Conservation (phyloP, 1,140 invertebrate species). For the Vollenhovia emeryi region DNA sequence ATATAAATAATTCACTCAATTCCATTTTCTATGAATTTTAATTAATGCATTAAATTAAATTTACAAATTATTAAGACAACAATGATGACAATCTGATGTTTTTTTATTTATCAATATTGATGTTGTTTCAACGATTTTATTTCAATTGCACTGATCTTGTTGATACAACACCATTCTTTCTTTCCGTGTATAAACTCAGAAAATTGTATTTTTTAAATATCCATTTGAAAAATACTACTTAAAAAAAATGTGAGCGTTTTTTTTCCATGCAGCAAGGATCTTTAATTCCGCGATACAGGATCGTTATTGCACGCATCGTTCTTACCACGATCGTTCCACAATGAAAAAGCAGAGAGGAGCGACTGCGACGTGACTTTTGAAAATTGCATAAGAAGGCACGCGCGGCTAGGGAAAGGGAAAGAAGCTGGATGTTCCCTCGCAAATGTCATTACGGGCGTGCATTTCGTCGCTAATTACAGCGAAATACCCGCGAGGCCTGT, state of each 20-base stretch:
- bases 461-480: slow-evolving; percentile 67
- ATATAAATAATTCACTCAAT: no score
- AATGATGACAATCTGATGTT: no score
- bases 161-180: no score
- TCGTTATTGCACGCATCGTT: slow-evolving; percentile 3
- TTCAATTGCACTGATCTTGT: no score
- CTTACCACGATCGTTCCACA: neutral
- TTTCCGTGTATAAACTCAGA: no score
- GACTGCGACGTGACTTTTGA: slow-evolving; percentile 41
- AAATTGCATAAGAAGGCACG: slow-evolving; percentile 35
- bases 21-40: no score
- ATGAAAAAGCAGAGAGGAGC: neutral
- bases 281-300: neutral
- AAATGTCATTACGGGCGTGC: slow-evolving; percentile 68
- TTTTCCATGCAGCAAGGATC: neutral
- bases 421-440: slow-evolving; percentile 39
- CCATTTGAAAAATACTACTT: neutral
- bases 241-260: neutral
- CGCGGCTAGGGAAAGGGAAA: slow-evolving; percentile 28
- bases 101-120: no score
- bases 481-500: slow-evolving; percentile 68
- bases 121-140: no score
- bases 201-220: neutral
- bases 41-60: no score
- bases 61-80: no score